These are phyloP conservation scores for Erythrocercus mccallii DNA, from an alignment of 2,113 vertebrate species.

Conservation along the genomic window DNA sequence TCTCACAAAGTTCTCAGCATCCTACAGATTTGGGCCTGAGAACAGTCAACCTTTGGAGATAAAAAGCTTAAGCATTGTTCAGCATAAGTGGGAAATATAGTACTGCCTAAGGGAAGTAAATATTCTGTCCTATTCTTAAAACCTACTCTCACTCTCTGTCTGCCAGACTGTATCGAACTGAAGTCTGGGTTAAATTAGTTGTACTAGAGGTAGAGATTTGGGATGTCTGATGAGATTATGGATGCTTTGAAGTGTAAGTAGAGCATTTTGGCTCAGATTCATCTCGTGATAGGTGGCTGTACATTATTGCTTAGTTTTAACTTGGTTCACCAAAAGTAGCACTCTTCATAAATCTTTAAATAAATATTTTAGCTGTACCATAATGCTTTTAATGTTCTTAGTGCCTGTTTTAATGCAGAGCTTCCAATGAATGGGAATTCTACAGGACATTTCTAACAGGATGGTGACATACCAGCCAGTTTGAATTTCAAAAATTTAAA, in stretches of 20 bases:
- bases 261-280: not conserved
- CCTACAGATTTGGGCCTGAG: not conserved
- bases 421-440: not conserved
- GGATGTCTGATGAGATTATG: not conserved
- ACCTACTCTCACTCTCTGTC: not conserved
- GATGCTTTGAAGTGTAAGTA: not conserved
- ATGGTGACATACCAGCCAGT: not conserved
- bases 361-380: not conserved
- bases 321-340: not conserved
- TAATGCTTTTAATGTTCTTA: not conserved
- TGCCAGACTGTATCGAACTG: not conserved
- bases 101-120: not conserved
- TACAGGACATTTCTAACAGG: not conserved
- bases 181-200: not conserved
- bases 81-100: not conserved
- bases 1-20: not conserved
- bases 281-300: not conserved
- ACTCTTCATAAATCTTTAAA: not conserved
- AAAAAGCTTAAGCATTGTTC: slow-evolving; percentile 26
- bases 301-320: not conserved
- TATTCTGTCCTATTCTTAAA: not conserved
- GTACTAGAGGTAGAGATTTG: not conserved
- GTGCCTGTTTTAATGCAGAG: not conserved
- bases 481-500: not conserved
- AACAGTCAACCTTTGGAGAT: slow-evolving; percentile 29